Percentiles rank a stretch among this genome's conserved stretches.
These are phyloP conservation scores for Melierax canorus DNA, from an alignment of 2,113 vertebrate genomes.

Conservation along the genomic window DNA sequence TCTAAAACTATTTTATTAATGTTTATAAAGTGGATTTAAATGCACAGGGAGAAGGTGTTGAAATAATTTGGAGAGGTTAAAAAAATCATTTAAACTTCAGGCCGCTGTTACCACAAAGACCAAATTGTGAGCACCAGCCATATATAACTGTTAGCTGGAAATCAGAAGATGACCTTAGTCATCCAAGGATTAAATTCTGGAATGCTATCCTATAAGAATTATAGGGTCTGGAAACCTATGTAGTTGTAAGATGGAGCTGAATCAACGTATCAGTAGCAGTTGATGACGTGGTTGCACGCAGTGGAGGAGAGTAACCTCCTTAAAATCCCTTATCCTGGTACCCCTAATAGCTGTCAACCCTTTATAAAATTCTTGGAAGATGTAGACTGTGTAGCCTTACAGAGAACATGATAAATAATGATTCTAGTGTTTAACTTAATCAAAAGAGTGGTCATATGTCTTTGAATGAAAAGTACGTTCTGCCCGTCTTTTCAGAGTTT, in stretches of 20 bases:
- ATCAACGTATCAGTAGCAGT: fast-evolving
- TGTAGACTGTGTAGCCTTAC: background rate
- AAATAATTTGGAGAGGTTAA: background rate
- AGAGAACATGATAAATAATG: background rate
- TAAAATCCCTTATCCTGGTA: background rate
- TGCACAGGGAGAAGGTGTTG: background rate
- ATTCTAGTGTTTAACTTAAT: conserved; percentile 8
- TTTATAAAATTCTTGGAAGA: background rate
- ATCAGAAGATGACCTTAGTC: background rate
- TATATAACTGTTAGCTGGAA: background rate
- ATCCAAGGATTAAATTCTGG: background rate
- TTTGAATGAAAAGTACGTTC: conserved; percentile 12
- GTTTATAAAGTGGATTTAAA: background rate
- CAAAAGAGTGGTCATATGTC: background rate
- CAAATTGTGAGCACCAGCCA: background rate
- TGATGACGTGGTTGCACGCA: background rate
- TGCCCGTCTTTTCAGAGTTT: background rate
- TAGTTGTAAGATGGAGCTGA: background rate
- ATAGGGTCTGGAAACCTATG: background rate
- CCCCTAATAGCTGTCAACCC: background rate
- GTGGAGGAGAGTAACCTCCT: background rate
- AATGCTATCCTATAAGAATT: background rate
- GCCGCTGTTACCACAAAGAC: background rate
- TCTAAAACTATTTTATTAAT: background rate
- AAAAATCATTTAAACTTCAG: background rate